Evolutionary conservation across 2,113 vertebrate species (phyloP).

Genomic region (Laticauda colubrina): DNA sequence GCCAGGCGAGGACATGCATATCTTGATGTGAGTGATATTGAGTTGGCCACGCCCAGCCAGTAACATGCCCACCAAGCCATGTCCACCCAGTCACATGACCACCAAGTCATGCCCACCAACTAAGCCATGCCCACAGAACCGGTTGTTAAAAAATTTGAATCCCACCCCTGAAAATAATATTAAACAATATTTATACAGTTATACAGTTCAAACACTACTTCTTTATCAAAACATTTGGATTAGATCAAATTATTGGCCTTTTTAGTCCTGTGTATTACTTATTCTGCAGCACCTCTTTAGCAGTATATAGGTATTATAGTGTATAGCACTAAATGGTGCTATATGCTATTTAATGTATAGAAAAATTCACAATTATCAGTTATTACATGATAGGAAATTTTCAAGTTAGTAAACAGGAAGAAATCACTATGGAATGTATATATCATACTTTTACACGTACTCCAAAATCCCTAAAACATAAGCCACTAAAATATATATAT

Average conservation of each 20-base stretch:
- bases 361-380: constrained; percentile 36
- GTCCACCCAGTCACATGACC: too few relatives aligned
- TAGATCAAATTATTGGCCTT: neutral
- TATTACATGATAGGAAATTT: constrained; percentile 24
- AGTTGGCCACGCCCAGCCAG: too few relatives aligned
- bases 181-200: constrained; percentile 47
- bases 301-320: neutral
- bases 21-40: too few relatives aligned
- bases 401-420: neutral
- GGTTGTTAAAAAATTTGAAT: too few relatives aligned
- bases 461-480: neutral
- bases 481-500: constrained; percentile 1
- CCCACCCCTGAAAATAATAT: constrained; percentile 44
- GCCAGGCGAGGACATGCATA: too few relatives aligned
- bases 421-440: constrained; percentile 14
- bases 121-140: too few relatives aligned
- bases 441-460: constrained; percentile 42
- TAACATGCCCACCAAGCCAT: too few relatives aligned
- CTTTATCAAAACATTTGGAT: constrained; percentile 19
- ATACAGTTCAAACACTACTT: constrained; percentile 51
- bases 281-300: neutral
- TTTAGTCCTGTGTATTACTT: neutral
- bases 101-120: too few relatives aligned
- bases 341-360: neutral
- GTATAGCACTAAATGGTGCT: constrained; percentile 32